Evolutionary conservation across 1,140 invertebrate genomes (phyloP), one percentile per base, ranked within the genome.

Genomic region (Zaprionus gabonicus): DNA sequence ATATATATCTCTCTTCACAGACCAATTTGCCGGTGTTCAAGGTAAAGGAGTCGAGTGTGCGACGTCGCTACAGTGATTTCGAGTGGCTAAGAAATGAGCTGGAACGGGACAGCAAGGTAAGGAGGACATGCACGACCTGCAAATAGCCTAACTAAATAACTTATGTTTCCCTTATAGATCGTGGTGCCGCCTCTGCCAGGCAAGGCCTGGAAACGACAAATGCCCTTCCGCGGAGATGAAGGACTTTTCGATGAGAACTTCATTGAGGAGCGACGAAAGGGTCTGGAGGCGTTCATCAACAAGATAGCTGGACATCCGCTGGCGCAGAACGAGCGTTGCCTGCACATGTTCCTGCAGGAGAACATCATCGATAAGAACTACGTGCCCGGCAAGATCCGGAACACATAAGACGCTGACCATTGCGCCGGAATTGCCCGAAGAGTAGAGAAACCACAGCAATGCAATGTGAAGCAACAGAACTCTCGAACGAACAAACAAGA

Each of bases 231-330:
- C 90, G 96, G 96, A 10, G 99, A 99, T 93, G 99, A 99, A 95
- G 99, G 99, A 12, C 99, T 99, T 88, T 99, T 99, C 94, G 99
- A 99, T 93, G 99, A 99, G 93, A 98, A 99, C 91, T 99, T 99
- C 94, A 99, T 99, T 91, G 99, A 99, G 94, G 98, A 99, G 82
- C 95, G 99, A 86, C 96, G 98, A 93, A 99, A 99, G 96, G 98
- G 98, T 72, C 94, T 99, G 74, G 99, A 99, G 95, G 95, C 97
- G 85, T 99, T 99, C 94, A 97, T 99, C 81, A 99, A 99, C 94
- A 99, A 99, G 95, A 99, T 99, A 93, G 99, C 99, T 74, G 99
- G 99, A 62, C 99, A 99, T 94, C 99, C 99, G n/a, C 94, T 99
- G 91, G 99, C 99, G 55, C 99, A 99, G 94, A 99, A 99, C 94